Evolutionary conservation across 2,888 invertebrate genomes (phyloP).

Genomic region (Agrotis clavis): DNA sequence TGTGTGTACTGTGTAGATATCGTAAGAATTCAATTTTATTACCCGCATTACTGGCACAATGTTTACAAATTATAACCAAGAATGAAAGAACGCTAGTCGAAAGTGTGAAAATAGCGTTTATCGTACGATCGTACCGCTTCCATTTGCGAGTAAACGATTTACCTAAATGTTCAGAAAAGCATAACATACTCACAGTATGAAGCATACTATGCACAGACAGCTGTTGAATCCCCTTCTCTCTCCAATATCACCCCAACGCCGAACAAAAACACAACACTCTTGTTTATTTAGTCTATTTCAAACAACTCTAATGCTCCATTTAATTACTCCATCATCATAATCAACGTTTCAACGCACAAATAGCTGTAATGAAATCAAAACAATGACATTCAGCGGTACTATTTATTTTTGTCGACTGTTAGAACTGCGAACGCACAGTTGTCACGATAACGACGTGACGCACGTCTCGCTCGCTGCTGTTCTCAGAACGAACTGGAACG

Average conservation of each 20-base stretch:
- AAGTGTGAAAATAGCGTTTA: not conserved
- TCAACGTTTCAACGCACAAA: constrained; percentile 64
- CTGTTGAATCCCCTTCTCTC: constrained; percentile 81
- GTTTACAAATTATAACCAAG: constrained; percentile 49
- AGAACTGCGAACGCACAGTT: constrained; percentile 88
- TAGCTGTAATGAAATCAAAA: constrained; percentile 62
- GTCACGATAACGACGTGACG: constrained; percentile 81
- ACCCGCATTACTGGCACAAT: constrained; percentile 18
- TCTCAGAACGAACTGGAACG: constrained; percentile 72
- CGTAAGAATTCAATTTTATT: constrained; percentile 16
- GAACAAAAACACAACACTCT: constrained; percentile 84
- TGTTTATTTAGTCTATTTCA: constrained; percentile 75
- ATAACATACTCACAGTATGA: constrained; percentile 84
- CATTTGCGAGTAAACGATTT: constrained; percentile 11
- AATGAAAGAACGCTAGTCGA: not conserved
- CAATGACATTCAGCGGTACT: constrained; percentile 60
- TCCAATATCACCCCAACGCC: constrained; percentile 76
- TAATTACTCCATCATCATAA: constrained; percentile 54
- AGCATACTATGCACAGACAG: constrained; percentile 88
- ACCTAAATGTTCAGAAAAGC: constrained; percentile 40
- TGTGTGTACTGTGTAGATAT: not conserved
- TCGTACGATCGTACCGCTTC: not conserved
- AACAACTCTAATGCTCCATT: constrained; percentile 52
- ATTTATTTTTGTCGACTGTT: constrained; percentile 66
- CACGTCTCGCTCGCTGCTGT: constrained; percentile 84